A percentile compares a stretch with the other conserved stretches of the same genome.
phyloP scores from a whole-genome alignment of 2,797 vertebrate species.

The Acridotheres tristis region DNA sequence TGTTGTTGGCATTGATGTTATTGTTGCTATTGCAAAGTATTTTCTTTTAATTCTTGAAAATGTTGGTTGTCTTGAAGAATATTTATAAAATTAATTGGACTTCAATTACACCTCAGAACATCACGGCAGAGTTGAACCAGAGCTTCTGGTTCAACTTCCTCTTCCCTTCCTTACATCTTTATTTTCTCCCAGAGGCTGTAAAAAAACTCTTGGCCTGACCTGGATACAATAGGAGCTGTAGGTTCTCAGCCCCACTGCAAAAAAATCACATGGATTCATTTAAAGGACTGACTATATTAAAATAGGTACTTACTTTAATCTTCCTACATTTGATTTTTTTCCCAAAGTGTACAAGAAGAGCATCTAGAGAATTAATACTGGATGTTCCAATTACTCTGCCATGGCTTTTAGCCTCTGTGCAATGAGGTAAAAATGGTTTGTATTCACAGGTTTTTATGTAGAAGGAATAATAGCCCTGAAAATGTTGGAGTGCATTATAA shows the following conservation, averaged over 20 bases:
- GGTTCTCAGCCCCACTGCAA: neutral
- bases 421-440: slow-evolving; percentile 46
- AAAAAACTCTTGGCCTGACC: neutral
- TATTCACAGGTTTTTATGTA: slow-evolving; percentile 36
- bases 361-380: slow-evolving; percentile 36
- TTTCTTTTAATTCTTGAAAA: neutral
- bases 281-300: neutral
- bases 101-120: neutral
- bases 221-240: neutral
- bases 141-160: neutral
- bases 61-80: neutral
- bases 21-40: neutral
- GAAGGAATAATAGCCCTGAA: slow-evolving; percentile 53
- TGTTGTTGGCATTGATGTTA: neutral
- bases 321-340: slow-evolving; percentile 14
- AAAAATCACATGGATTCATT: slow-evolving; percentile 17
- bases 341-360: slow-evolving; percentile 18
- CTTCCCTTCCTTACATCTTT: neutral
- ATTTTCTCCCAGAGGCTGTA: neutral
- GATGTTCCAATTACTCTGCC: slow-evolving; percentile 44
- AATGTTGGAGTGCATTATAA: slow-evolving; percentile 42
- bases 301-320: slow-evolving; percentile 38
- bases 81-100: neutral
- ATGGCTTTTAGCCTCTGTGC: slow-evolving; percentile 37
- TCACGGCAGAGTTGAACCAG: neutral